Evolutionary conservation across 2,113 vertebrate genomes (phyloP).

Genomic region (Corythaixoides concolor): DNA sequence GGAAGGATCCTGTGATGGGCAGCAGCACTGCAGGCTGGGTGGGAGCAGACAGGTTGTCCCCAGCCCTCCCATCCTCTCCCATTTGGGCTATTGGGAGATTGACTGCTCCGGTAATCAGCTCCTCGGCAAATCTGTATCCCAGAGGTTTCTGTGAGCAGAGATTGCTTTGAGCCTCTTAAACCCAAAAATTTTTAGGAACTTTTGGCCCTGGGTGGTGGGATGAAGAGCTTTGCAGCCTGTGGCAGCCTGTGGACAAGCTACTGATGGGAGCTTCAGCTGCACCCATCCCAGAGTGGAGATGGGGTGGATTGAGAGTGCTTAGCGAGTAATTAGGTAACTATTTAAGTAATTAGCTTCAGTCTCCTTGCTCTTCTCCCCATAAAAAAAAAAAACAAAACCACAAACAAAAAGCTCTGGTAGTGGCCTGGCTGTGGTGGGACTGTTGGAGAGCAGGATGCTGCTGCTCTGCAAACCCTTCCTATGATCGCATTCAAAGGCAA

Average conservation of each 20-base stretch:
- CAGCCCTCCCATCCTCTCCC: background rate
- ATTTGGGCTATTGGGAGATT: rapidly evolving
- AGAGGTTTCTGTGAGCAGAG: too few species aligned
- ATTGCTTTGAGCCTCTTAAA: background rate
- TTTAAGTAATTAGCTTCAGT: background rate
- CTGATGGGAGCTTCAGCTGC: background rate
- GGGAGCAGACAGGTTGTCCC: background rate
- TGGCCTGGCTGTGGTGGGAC: background rate
- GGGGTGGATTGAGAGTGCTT: background rate
- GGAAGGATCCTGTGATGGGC: background rate
- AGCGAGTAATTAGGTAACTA: background rate
- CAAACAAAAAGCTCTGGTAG: background rate
- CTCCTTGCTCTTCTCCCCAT: background rate
- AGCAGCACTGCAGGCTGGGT: background rate
- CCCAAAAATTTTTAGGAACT: background rate
- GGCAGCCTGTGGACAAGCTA: background rate
- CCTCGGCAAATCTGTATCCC: rapidly evolving
- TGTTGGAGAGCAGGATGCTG: background rate
- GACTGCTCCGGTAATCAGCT: background rate
- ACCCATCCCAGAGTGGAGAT: background rate
- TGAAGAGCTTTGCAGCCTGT: background rate
- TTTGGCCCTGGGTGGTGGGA: background rate
- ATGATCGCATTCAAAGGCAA: background rate
- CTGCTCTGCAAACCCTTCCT: background rate
- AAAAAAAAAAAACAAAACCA: background rate